phyloP scores from a whole-genome alignment of 2,888 invertebrate genomes.

The Pseudoips prasinana region DNA sequence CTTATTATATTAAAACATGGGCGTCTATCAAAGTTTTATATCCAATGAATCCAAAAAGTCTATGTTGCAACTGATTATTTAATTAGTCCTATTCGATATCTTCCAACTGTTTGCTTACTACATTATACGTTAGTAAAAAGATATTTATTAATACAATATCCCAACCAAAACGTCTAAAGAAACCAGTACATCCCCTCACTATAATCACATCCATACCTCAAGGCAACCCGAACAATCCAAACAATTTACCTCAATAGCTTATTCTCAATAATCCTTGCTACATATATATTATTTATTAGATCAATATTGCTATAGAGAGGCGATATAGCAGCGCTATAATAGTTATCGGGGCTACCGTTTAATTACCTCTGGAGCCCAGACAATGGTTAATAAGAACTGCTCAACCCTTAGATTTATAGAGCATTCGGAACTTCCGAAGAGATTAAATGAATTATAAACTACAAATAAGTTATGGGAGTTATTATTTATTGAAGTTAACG shows the following conservation, averaged over 20 bases:
- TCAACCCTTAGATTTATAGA: conserved; percentile 70
- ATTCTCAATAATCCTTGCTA: conserved; percentile 60
- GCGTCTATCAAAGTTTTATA: no score
- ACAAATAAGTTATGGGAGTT: conserved; percentile 49
- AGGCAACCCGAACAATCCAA: conserved; percentile 22
- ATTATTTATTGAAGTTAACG: conserved; percentile 8
- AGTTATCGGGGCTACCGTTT: conserved; percentile 69
- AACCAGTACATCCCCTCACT: background rate
- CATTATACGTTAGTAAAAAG: no score
- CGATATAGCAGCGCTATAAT: conserved; percentile 58
- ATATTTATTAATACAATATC: no score
- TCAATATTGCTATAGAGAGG: conserved; percentile 65
- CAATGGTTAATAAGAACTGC: conserved; percentile 79
- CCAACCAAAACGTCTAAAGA: conserved; percentile 5
- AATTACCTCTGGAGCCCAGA: conserved; percentile 72
- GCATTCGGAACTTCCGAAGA: conserved; percentile 59
- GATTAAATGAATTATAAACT: conserved; percentile 65
- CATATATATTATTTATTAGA: conserved; percentile 72
- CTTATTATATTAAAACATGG: no score
- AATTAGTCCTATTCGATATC: no score
- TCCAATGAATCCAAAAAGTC: no score
- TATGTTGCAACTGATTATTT: no score
- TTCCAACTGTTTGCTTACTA: no score
- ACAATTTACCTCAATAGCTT: conserved; percentile 53
- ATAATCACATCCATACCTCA: background rate